Conservation (phyloP, 2,113 vertebrate species). For the Epinephelus moara region DNA sequence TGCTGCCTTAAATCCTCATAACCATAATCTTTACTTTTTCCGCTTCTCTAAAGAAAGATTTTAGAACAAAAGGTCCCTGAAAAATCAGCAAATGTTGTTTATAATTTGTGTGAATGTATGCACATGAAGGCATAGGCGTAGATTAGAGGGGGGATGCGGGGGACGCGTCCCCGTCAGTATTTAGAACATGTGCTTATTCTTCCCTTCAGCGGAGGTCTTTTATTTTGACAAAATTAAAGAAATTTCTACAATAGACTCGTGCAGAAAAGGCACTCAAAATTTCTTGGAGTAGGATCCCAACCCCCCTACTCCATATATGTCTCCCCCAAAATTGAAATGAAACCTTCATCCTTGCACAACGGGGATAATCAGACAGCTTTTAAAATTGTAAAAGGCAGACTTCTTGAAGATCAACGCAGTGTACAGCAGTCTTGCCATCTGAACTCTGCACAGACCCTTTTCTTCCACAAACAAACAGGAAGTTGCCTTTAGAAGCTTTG, state of each 20-base stretch:
- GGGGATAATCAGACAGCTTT: not conserved
- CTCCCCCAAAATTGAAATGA: no score
- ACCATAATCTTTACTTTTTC: slow-evolving; percentile 18
- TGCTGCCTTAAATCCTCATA: slow-evolving; percentile 4
- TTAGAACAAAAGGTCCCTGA: not conserved
- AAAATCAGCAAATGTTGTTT: not conserved
- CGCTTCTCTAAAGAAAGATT: not conserved
- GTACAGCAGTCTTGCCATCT: not conserved
- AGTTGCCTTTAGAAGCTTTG: slow-evolving; percentile 41
- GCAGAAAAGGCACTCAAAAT: no score
- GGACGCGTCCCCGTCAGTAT: no score
- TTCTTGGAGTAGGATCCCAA: no score
- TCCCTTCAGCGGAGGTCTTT: no score
- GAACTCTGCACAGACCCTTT: slow-evolving; percentile 33
- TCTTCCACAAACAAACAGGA: slow-evolving; percentile 45
- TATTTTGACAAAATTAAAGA: no score
- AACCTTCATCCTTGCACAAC: not conserved
- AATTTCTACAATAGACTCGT: no score
- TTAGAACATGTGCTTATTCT: no score
- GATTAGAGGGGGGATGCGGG: no score
- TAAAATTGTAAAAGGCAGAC: slow-evolving; percentile 16
- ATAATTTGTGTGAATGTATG: slow-evolving; percentile 3
- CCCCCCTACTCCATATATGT: no score
- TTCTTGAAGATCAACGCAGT: slow-evolving; percentile 8
- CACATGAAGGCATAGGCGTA: not conserved